phyloP scores from a whole-genome alignment of 2,888 invertebrate genomes.

The Formica aserva region DNA sequence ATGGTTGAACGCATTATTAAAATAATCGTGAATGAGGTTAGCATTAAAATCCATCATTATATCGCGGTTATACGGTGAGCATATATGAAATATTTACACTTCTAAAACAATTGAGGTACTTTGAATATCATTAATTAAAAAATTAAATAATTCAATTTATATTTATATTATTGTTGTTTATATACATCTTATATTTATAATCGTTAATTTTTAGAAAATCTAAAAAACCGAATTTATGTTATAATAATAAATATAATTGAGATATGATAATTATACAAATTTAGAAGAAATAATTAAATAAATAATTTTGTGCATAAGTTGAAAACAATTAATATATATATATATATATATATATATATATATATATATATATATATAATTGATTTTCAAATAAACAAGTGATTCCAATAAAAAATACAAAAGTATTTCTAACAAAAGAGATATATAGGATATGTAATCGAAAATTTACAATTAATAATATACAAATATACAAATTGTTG shows the following conservation, averaged over 20 bases:
- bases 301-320: not conserved
- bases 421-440: too few species aligned
- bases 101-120: not conserved
- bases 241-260: slow-evolving; percentile 14
- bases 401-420: too few species aligned
- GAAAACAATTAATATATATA: not conserved
- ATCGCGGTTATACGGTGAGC: not conserved
- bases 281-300: not conserved
- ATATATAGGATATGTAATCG: too few species aligned
- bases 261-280: not conserved
- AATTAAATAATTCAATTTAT: not conserved
- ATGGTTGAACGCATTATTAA: slow-evolving; percentile 31
- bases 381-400: too few species aligned
- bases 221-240: not conserved
- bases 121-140: not conserved
- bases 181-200: not conserved
- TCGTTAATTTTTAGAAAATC: not conserved
- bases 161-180: not conserved
- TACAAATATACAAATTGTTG: too few species aligned
- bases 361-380: too few species aligned
- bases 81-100: not conserved
- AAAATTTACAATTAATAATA: too few species aligned
- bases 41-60: not conserved
- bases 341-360: too few species aligned
- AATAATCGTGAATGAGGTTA: slow-evolving; percentile 31